Conservation (phyloP, 2,888 invertebrate species). For the Ochlodes sylvanus region DNA sequence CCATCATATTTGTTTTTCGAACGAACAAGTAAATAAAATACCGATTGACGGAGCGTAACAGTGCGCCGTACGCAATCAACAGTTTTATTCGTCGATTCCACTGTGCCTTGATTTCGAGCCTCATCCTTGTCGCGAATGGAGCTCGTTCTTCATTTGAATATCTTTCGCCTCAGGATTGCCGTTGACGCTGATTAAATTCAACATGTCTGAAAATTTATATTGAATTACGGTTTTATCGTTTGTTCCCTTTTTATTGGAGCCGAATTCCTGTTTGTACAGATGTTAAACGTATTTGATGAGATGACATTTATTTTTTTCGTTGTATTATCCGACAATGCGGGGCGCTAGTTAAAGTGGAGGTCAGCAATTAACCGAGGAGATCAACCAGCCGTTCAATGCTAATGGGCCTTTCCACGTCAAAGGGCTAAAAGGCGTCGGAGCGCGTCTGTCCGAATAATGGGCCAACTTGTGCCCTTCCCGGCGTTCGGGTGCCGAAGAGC, state of each 20-base stretch:
- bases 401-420: constrained; percentile 82
- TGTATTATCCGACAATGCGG: constrained; percentile 41
- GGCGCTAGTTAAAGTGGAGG: constrained; percentile 69
- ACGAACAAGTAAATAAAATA: constrained; percentile 78
- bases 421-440: constrained; percentile 80
- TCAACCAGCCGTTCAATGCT: constrained; percentile 81
- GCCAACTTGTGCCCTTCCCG: constrained; percentile 67
- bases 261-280: constrained; percentile 25
- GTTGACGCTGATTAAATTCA: constrained; percentile 69
- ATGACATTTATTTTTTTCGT: constrained; percentile 25
- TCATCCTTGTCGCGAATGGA: constrained; percentile 60
- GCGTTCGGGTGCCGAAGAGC: constrained; percentile 54
- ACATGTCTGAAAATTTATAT: constrained; percentile 55
- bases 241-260: constrained; percentile 37
- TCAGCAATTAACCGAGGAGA: constrained; percentile 80
- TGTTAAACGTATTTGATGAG: constrained; percentile 25
- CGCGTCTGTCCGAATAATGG: constrained; percentile 82
- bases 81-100: constrained; percentile 76
- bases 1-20: constrained; percentile 79
- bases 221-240: constrained; percentile 44
- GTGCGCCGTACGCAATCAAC: constrained; percentile 76
- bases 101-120: constrained; percentile 68
- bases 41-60: constrained; percentile 76
- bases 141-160: constrained; percentile 70
- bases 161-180: constrained; percentile 60